These are phyloP conservation scores for Conomelus anceps DNA, from an alignment of 2,888 invertebrate species.

Conservation along the genomic window DNA sequence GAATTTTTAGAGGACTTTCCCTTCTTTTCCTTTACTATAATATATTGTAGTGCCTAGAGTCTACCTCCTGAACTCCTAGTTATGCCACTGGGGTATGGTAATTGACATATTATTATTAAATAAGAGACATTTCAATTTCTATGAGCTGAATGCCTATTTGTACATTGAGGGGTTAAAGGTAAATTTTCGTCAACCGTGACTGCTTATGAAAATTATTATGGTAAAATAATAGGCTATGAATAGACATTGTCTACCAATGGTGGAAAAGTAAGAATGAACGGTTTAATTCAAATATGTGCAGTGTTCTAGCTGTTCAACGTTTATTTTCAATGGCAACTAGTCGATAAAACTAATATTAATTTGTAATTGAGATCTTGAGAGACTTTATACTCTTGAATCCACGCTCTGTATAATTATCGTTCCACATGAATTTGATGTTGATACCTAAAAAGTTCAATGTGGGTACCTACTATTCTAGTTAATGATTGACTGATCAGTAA, in stretches of 20 bases:
- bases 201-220: no score
- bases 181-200: no score
- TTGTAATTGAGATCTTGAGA: neutral
- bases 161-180: no score
- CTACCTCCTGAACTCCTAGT: no score
- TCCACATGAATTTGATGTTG: neutral
- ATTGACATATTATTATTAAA: no score
- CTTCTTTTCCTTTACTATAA: no score
- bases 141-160: no score
- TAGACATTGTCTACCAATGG: neutral
- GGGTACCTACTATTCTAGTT: neutral
- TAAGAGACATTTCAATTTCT: no score
- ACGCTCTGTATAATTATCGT: neutral
- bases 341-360: neutral
- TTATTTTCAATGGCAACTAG: neutral
- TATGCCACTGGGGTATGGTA: no score
- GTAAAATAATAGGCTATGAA: no score
- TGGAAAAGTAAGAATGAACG: neutral
- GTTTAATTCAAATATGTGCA: neutral
- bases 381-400: neutral
- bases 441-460: neutral
- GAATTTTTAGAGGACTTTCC: no score
- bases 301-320: neutral
- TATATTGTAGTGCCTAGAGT: no score
- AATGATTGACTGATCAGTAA: neutral